phyloP scores from a whole-genome alignment of 2,797 vertebrate species.

The Harpagifer antarcticus region DNA sequence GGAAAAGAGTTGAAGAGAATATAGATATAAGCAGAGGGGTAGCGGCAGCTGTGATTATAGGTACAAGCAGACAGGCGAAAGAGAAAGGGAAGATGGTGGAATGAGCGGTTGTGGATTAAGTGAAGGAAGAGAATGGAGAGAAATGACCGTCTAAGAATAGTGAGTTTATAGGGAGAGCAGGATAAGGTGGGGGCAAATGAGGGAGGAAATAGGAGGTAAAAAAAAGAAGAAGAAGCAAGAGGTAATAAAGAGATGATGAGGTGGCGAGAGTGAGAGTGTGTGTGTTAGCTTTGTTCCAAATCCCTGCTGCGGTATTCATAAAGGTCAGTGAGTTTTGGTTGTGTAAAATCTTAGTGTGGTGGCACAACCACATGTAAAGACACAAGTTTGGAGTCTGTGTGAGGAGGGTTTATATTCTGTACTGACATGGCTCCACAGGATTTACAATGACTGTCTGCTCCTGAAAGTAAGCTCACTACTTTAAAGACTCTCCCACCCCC shows the following conservation, averaged over 20 bases:
- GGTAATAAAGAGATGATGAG: constrained; percentile 70
- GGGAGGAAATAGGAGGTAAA: constrained; percentile 68
- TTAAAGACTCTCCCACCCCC: neutral
- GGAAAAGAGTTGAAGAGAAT: constrained; percentile 9
- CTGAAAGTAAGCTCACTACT: neutral
- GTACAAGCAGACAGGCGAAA: no score
- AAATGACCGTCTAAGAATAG: constrained; percentile 72
- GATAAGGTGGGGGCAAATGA: constrained; percentile 67
- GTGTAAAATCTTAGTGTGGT: constrained; percentile 36
- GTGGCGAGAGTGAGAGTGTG: constrained; percentile 19
- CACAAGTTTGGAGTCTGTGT: constrained; percentile 12
- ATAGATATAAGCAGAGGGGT: constrained; percentile 3
- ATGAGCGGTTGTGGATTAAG: neutral
- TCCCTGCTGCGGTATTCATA: constrained; percentile 74
- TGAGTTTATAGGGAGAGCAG: constrained; percentile 50
- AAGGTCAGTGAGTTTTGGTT: constrained; percentile 75
- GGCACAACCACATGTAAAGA: constrained; percentile 15
- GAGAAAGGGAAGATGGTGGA: constrained; percentile 5
- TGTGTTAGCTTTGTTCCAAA: constrained; percentile 51
- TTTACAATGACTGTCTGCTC: constrained; percentile 5
- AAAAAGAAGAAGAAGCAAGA: constrained; percentile 44
- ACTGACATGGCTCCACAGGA: constrained; percentile 23
- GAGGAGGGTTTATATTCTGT: neutral
- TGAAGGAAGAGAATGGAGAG: constrained; percentile 30
- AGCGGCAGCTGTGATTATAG: constrained; percentile 25